A percentile compares a stretch with the other conserved stretches of the same genome.
These are phyloP conservation scores for Mythimna albipuncta DNA, from an alignment of 2,888 invertebrate species.

Conservation along the genomic window DNA sequence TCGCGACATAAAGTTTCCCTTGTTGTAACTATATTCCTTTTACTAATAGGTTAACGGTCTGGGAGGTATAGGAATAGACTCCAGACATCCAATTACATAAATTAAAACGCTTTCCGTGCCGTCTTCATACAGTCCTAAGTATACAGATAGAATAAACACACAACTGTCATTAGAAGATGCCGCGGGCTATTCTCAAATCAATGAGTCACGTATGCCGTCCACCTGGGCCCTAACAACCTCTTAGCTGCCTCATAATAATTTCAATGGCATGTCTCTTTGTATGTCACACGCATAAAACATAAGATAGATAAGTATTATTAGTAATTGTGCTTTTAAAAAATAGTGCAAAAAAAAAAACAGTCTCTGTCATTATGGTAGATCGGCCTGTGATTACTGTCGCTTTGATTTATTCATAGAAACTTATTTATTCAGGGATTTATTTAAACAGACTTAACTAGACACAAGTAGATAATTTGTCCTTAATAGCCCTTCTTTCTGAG, in stretches of 20 bases:
- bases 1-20: no score
- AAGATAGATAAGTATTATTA: neutral
- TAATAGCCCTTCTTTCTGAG: neutral
- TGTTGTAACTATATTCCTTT: neutral
- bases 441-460: no score
- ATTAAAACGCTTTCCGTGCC: slow-evolving; percentile 40
- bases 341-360: slow-evolving; percentile 11
- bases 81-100: slow-evolving; percentile 38
- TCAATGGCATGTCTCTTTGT: slow-evolving; percentile 35
- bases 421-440: neutral
- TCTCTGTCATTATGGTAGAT: no score
- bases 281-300: slow-evolving; percentile 11
- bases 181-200: slow-evolving; percentile 57
- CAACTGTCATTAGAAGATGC: slow-evolving; percentile 54
- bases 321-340: slow-evolving; percentile 16
- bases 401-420: neutral
- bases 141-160: slow-evolving; percentile 45
- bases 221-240: slow-evolving; percentile 41
- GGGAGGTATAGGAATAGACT: neutral
- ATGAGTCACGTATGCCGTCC: slow-evolving; percentile 58
- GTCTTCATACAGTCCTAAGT: slow-evolving; percentile 25
- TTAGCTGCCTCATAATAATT: slow-evolving; percentile 41
- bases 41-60: neutral
- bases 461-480: neutral
- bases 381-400: neutral